These are phyloP conservation scores for Hypomecis atomaria DNA, from an alignment of 2,888 invertebrate genomes.

Conservation along the genomic window DNA sequence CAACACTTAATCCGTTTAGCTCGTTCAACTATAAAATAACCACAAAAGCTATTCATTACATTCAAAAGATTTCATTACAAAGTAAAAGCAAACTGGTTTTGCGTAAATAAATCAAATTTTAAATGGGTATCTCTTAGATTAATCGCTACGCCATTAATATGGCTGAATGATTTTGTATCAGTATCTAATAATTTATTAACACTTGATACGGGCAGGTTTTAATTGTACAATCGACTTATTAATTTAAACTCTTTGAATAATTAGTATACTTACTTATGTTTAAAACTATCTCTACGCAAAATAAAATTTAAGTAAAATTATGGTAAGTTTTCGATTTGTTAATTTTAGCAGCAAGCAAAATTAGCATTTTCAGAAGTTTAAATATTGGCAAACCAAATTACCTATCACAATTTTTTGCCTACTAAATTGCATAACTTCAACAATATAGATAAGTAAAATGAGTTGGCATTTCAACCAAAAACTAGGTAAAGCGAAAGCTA, in stretches of 20 bases:
- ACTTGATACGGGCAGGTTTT: constrained; percentile 13
- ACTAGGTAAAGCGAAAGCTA: background rate
- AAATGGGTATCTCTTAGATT: constrained; percentile 38
- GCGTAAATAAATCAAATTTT: constrained; percentile 41
- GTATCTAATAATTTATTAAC: constrained; percentile 30
- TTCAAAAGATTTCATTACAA: constrained; percentile 18
- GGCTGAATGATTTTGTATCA: constrained; percentile 35
- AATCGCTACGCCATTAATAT: constrained; percentile 34
- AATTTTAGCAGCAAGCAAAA: too few relatives aligned
- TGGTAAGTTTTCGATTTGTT: too few relatives aligned
- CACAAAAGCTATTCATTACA: constrained; percentile 20
- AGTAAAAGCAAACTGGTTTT: constrained; percentile 27
- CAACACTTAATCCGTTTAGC: constrained; percentile 16
- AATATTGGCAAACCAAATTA: too few relatives aligned
- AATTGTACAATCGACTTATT: constrained; percentile 3
- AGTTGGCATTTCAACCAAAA: background rate
- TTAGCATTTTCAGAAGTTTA: too few relatives aligned
- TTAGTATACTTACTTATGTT: background rate
- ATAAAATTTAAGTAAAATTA: too few relatives aligned
- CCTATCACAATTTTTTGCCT: too few relatives aligned
- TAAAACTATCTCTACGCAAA: too few relatives aligned
- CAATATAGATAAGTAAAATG: too few relatives aligned
- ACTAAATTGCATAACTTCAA: too few relatives aligned
- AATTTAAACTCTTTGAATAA: background rate
- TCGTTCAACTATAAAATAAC: constrained; percentile 21